phyloP scores from a whole-genome alignment of 2,113 vertebrate species.

The Oplegnathus fasciatus region DNA sequence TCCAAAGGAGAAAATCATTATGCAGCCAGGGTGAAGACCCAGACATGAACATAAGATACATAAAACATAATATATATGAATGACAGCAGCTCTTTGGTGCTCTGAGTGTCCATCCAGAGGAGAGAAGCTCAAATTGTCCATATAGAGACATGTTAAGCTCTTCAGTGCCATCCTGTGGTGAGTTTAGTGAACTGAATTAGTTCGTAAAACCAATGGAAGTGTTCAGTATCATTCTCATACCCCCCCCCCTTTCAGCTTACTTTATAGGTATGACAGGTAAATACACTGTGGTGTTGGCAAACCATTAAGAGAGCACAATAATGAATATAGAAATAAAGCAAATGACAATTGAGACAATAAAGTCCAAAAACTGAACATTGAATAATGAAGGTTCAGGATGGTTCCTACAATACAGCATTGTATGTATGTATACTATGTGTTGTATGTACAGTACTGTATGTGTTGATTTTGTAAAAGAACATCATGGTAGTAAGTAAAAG shows the following conservation, averaged over 20 bases:
- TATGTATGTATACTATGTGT: too few relatives aligned
- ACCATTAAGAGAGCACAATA: not conserved
- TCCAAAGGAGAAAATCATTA: not conserved
- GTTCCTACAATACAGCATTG: not conserved
- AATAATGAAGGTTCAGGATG: not conserved
- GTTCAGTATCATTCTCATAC: too few relatives aligned
- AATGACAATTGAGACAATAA: not conserved
- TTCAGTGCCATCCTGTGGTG: slow-evolving; percentile 37
- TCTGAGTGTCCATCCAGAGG: not conserved
- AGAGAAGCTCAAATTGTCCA: not conserved
- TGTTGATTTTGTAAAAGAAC: not conserved
- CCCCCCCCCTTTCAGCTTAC: not conserved
- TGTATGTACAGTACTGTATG: not conserved
- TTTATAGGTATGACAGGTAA: not conserved
- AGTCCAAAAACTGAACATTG: not conserved
- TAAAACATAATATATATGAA: too few relatives aligned
- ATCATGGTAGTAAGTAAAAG: not conserved
- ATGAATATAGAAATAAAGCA: not conserved
- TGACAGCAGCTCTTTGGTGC: not conserved
- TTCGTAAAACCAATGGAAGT: not conserved
- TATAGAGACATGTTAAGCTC: not conserved
- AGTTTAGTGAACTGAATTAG: not conserved
- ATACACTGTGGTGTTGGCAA: not conserved
- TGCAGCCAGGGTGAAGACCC: not conserved
- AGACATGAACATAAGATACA: not conserved